A percentile compares a stretch with the other conserved stretches of the same genome.
These are phyloP conservation scores for Nipponacmea schrenckii DNA, from an alignment of 2,888 invertebrate species.

Conservation along the genomic window DNA sequence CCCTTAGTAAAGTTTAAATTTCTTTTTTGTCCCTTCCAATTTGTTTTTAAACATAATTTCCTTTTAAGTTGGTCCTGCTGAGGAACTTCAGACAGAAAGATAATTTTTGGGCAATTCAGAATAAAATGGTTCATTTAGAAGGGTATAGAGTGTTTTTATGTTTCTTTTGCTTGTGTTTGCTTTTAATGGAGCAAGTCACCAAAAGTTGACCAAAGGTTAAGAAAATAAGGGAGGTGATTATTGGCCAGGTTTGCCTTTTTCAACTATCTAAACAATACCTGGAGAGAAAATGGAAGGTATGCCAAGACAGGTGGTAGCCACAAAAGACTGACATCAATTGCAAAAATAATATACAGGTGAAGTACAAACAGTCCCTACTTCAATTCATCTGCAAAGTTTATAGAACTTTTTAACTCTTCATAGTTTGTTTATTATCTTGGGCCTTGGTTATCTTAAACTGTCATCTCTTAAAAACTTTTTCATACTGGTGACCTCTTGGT, in stretches of 20 bases:
- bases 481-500: no score
- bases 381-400: background rate
- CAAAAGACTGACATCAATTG: conserved; percentile 1
- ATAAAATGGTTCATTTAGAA: no score
- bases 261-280: conserved; percentile 5
- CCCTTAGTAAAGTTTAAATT: no score
- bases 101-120: no score
- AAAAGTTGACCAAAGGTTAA: background rate
- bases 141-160: no score
- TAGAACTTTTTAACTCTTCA: background rate
- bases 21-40: no score
- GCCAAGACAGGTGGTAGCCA: background rate
- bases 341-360: conserved; percentile 4
- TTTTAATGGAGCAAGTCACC: background rate
- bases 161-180: background rate
- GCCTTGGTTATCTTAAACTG: no score
- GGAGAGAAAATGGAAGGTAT: background rate
- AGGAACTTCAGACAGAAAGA: no score
- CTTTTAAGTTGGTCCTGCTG: no score
- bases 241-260: background rate
- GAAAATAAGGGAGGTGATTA: background rate
- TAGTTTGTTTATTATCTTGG: no score
- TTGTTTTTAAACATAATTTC: no score
- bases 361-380: background rate
- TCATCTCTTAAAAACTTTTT: no score